These are phyloP conservation scores for Maniola hyperantus DNA, from an alignment of 2,888 invertebrate species.

Conservation along the genomic window DNA sequence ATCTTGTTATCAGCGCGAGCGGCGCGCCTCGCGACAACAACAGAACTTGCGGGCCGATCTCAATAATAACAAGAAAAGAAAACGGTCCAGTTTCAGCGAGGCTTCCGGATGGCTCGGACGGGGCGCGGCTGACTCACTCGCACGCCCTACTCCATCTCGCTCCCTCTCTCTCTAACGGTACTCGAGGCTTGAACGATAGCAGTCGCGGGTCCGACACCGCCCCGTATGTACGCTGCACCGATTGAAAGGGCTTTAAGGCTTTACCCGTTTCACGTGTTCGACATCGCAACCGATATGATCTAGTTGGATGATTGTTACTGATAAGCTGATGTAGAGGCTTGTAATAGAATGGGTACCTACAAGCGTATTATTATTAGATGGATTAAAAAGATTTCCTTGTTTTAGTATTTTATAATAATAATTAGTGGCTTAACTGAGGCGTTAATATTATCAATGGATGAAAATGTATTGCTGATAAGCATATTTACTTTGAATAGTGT, in stretches of 20 bases:
- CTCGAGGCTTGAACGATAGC: conserved; percentile 73
- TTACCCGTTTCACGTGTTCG: conserved; percentile 61
- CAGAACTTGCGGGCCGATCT: conserved; percentile 81
- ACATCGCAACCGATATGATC: conserved; percentile 48
- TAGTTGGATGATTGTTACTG: conserved; percentile 27
- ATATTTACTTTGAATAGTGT: neutral
- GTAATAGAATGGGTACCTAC: neutral
- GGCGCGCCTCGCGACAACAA: conserved; percentile 80
- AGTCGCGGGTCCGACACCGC: conserved; percentile 75
- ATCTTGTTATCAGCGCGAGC: conserved; percentile 81
- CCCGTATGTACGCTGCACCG: conserved; percentile 50
- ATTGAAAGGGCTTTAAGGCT: conserved; percentile 31
- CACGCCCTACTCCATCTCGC: conserved; percentile 57
- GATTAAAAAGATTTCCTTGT: conserved; percentile 2
- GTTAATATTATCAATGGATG: neutral
- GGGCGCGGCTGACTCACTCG: conserved; percentile 69
- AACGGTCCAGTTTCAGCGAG: conserved; percentile 83
- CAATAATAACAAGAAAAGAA: conserved; percentile 83
- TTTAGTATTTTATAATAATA: neutral
- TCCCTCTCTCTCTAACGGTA: conserved; percentile 79
- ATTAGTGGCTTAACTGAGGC: neutral
- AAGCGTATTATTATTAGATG: neutral
- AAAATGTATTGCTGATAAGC: neutral
- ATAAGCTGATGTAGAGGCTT: conserved; percentile 28
- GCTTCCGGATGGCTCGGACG: conserved; percentile 81